Percentiles rank a stretch among this genome's conserved stretches.
phyloP scores from a whole-genome alignment of 2,888 invertebrate species.

The Chrysolina haemoptera region DNA sequence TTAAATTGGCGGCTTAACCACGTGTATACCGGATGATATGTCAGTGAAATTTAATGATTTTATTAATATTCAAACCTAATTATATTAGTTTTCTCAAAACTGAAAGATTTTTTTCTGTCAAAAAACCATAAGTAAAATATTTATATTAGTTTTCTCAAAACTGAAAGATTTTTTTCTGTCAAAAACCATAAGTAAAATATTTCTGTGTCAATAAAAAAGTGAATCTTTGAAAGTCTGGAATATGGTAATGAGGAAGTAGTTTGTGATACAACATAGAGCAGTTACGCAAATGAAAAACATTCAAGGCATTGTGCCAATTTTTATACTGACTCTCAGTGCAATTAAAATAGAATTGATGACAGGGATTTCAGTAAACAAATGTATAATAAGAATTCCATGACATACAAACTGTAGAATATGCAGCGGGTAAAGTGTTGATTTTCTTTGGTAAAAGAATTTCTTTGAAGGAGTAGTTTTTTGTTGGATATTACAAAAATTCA shows the following conservation, averaged over 20 bases:
- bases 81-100: too few species aligned
- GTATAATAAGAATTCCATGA: not conserved
- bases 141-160: not conserved
- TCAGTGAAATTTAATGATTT: too few species aligned
- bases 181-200: not conserved
- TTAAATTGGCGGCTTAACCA: too few species aligned
- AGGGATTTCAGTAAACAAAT: not conserved
- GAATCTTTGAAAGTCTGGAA: not conserved
- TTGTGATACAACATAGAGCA: not conserved
- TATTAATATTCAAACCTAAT: too few species aligned
- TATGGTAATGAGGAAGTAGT: conserved; percentile 6
- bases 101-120: too few species aligned
- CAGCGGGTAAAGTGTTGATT: not conserved
- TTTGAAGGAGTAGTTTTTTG: too few species aligned
- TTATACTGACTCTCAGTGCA: not conserved
- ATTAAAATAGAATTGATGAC: not conserved
- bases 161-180: too few species aligned
- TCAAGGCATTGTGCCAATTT: conserved; percentile 1
- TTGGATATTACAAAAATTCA: too few species aligned
- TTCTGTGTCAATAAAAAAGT: not conserved
- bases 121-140: not conserved
- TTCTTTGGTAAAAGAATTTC: too few species aligned
- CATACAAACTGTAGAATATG: not conserved
- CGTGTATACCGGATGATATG: too few species aligned
- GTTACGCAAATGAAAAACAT: not conserved